Base-by-base conservation (phyloP, 2,888 invertebrate species). In the Polylopha cassiicola region DNA sequence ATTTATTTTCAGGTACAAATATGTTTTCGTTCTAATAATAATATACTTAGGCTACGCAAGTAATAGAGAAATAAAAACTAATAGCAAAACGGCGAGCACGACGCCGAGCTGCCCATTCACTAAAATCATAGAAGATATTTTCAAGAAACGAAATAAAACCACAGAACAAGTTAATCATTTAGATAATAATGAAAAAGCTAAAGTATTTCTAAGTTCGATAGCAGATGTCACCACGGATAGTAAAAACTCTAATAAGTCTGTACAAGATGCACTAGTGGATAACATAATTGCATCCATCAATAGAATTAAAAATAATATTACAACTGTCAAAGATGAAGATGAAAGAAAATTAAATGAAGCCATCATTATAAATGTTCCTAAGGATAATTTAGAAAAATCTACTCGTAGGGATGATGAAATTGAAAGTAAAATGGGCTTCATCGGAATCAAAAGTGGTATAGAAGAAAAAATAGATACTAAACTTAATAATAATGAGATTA, bases 121-220 rank as follows among this genome's bases (percentile, higher is more conserved):
- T 7, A 80, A 70, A 68, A 73, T 84, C 5, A 73, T 84, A 13
- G 81, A 82, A 67, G 82, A 84, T 13, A 79, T 84, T 11, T 81
- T 82, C 39, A 81, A 76, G 62, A 64, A 67, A 7, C 67, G 67
- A 31, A 77, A 74, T 38, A 74, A 61, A 55, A 71, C 60, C 8
- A 58, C 62, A 9, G 50, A 59, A 8, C 52, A 45, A 28, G 59
- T 58, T 5, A 51, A 50, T 11, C 46, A 52, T 3, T 32, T 61
- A 3, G 67, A 68, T 54, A 70, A 72, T 28, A 55, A 73, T 79
- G 60, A 88, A 82, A 58, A 90, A 87, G 73, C 90, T 72, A 54
- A 82, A 74, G 44, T 87, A 85, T 61, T 91, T 20, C 39, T 81
- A 5, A 72, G 88, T 58, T 78, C 88, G 17, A 86, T 89, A 76